phyloP scores from a whole-genome alignment of 2,888 invertebrate species.

The Metellina segmentata region DNA sequence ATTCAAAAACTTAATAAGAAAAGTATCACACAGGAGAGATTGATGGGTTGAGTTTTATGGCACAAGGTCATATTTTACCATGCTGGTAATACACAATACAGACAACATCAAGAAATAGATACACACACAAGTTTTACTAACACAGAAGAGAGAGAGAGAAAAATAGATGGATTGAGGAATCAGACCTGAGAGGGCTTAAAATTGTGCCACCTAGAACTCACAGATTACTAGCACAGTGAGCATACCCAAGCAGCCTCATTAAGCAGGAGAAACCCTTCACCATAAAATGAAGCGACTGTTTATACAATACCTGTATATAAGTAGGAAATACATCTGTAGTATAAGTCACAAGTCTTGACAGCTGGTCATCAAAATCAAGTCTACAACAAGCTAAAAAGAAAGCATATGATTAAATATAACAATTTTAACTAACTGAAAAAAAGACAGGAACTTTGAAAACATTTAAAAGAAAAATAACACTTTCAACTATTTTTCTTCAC shows the following conservation, averaged over 20 bases:
- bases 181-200: neutral
- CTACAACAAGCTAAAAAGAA: neutral
- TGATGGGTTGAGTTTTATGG: too few relatives aligned
- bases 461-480: too few relatives aligned
- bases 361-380: neutral
- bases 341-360: neutral
- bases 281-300: neutral
- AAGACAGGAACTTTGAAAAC: too few relatives aligned
- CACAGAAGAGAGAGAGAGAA: neutral
- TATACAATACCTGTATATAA: neutral
- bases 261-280: neutral
- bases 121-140: constrained; percentile 12
- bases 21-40: too few relatives aligned
- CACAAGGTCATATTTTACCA: neutral
- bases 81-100: constrained; percentile 34
- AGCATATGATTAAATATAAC: neutral
- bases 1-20: too few relatives aligned
- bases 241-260: neutral
- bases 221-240: neutral
- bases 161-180: neutral
- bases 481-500: too few relatives aligned
- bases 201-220: neutral
- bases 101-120: neutral
- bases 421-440: too few relatives aligned
- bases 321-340: neutral